Conservation (phyloP, 2,888 invertebrate species). For the Sclerodermus sp. region DNA sequence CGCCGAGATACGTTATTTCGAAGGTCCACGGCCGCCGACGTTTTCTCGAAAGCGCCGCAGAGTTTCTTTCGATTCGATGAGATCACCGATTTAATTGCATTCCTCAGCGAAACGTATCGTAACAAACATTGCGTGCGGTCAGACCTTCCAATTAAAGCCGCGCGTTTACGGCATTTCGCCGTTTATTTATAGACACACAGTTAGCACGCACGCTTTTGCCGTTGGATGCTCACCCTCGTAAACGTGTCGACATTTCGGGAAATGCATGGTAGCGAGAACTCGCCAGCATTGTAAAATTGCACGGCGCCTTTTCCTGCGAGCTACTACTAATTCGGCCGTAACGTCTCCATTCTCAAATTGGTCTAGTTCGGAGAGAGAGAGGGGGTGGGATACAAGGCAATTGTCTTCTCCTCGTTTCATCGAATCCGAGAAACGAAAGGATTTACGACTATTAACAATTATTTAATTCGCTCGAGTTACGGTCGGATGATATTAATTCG, state of each 20-base stretch:
- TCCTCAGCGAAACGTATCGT: conserved; percentile 36
- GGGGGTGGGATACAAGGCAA: no score
- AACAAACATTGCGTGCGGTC: conserved; percentile 42
- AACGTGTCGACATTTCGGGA: conserved; percentile 38
- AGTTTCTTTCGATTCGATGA: conserved; percentile 11
- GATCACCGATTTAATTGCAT: conserved; percentile 41
- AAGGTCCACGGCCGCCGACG: no score
- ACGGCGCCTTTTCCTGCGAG: neutral
- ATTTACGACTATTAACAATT: no score
- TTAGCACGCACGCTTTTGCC: conserved; percentile 41
- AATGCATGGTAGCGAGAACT: conserved; percentile 35
- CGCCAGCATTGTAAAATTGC: conserved; percentile 33
- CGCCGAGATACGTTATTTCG: no score
- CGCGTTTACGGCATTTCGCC: conserved; percentile 41
- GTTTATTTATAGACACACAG: conserved; percentile 47
- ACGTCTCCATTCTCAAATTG: no score
- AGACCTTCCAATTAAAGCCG: conserved; percentile 46
- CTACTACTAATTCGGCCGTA: no score
- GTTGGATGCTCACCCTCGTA: conserved; percentile 35
- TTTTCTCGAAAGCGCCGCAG: neutral
- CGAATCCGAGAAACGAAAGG: no score
- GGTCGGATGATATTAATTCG: conserved; percentile 33
- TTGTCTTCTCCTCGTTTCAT: no score
- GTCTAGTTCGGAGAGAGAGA: no score
- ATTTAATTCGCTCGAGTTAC: no score